Base-by-base conservation (phyloP, 2,113 vertebrate species). In the Garra rufa region DNA sequence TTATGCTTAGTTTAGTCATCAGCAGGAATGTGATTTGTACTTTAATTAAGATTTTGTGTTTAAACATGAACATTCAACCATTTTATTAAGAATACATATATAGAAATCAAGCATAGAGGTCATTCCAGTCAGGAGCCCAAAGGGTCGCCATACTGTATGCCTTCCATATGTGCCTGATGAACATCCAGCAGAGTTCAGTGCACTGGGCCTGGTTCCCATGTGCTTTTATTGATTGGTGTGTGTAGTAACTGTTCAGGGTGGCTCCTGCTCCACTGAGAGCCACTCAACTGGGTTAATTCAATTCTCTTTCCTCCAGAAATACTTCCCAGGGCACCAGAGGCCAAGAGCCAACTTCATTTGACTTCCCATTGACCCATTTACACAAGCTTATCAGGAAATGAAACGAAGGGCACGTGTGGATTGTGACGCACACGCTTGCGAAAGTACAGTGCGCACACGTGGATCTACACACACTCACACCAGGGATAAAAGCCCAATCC, bases 291-390 rank as follows among this genome's bases (percentile, higher is more conserved):
- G 92, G 91, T 90, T 92, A 93, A 94, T 93, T 93, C 91, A 94
- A 93, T 94, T 93, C 93, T 92, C 86, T 92, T 89, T 92, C 91
- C 92, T 92, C 90, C 90, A 88, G 88, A 91, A 92, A 93, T 93
- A 93, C 91, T 92, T 93, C 92, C 92, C 91, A 91, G 91, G 91
- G 90, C 91, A 93, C 92, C 87, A 83, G 75, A 89, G 93, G 93
- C 92, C 92, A 92, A 91, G 86, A 94, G 93, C 86, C 92, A 93
- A 89, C 92, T 92, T 92, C 91, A 93, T 93, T 92, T 93, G 92
- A 94, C 93, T 93, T 93, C 90, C 88, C 82, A 91, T 86, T 92
- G 94, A 95, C 94, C 93, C 91, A 94, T 88, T 94, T 95, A 87
- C 83, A 88, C 57, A 82, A 85, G 88, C 90, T 89, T 89, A 91